Base-by-base conservation (phyloP, 2,888 invertebrate species). In the Lasioglossum villosulum region DNA sequence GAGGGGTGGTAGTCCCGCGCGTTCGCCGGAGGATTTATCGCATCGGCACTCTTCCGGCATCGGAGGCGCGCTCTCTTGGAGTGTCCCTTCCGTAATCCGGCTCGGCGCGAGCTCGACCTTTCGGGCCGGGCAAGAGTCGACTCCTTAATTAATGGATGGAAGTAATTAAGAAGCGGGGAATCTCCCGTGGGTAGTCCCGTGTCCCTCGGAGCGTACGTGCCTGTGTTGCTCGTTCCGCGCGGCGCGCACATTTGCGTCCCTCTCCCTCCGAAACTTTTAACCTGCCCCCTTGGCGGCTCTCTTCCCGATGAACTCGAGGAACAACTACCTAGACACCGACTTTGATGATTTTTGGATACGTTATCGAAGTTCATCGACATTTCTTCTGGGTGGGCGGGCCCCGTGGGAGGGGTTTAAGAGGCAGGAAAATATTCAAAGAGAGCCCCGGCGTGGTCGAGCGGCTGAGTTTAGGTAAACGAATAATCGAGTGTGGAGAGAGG, bases 141-240 rank as follows among this genome's bases (percentile, higher is more conserved):
- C 89, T 87, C 82, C 78, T 87, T 89, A 90, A 91, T 91, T 89
- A 91, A 91, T 88, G 88, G 84, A 88, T 86, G 87, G 85, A 89
- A 88, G 88, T 91, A 91, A 91, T 91, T 90, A 91, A 87, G 86
- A 79, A 79, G 82, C 79, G 75, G 52, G 66, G 79, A 78, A 80
- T 83, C 75, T 83, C 83, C 76, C 80, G 77, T 66, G 80, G 80
- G 82, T 77, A 68, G 77, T 76, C 27, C 37, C 59, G 75, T 39
- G 45, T 68, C 73, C 66, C 76, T 12, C 52, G 66, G 27, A 56
- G 74, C 82, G 76, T 82, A 84, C 84, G 82, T 84, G 84, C 59
- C 42, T 30, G 19, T 37, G 27, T 19, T 56, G 45, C 45, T 48
- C 14, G 66, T 76, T 66, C 30, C 73, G 37, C 30, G 23, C 37